Base-by-base conservation (phyloP, 2,113 vertebrate genomes). In the Procavia capensis region DNA sequence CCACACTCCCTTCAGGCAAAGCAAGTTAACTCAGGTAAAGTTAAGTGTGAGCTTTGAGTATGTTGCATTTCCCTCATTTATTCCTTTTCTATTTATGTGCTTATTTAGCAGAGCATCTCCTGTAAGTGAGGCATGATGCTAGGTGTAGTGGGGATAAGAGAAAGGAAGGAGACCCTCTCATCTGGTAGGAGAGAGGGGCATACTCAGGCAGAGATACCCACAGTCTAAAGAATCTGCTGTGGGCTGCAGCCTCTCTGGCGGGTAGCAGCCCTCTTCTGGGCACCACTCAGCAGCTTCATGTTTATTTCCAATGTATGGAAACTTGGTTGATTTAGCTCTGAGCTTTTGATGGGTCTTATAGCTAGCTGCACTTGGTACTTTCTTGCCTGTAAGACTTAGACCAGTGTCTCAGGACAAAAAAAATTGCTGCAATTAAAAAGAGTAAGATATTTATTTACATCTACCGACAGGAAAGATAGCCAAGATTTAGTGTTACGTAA, bases 1-100 rank as follows among this genome's bases (percentile, higher is more conserved):
- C 0, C 99, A 99, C 75, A 99, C 99, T 66, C 99, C 99, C 74
- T 99, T 99, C 98, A 98, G 99, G 96, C 99, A 99, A 97, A 99
- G 99, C 98, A 99, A 99, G 96, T 98, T 99, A 79, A 99, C 99
- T 78, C 99, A 99, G 99, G 99, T 99, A 98, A 95, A 61, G 78
- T 90, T 64, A 87, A 92, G 54, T 36, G 61, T 64, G 81, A 88
- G 29, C 68, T 88, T 76, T 81, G 88, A 80, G 57, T 80, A 92
- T 79, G 20, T 88, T 91, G 45, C 74, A 27, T 4, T 87, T 94
- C 57, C 72, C 41, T 94, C 29, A 29, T 86, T 82, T 95, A 22
- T 90, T 96, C 85, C 63, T 85, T 93, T 94, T 87, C 31, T 39
- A 72, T 89, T 79, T 39, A 78, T 86, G 31, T 78, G 9, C 91